Percentiles rank a stretch among this genome's conserved stretches.
phyloP scores from a whole-genome alignment of 2,888 invertebrate genomes.

The Cacoxenus indagator region DNA sequence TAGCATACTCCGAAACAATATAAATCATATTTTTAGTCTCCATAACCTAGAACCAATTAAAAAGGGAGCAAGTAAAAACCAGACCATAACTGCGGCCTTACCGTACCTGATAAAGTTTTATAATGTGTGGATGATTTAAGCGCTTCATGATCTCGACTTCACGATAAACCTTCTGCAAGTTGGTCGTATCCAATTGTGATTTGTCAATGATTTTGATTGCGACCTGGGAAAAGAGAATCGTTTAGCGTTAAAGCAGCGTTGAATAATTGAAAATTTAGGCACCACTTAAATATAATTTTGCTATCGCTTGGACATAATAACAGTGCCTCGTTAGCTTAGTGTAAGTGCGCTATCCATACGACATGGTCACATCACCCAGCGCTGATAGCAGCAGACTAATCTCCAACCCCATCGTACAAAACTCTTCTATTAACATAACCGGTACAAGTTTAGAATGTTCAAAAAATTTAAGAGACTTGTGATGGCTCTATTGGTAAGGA shows the following conservation, averaged over 20 bases:
- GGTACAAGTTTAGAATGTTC: too few species aligned
- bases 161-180: constrained; percentile 94
- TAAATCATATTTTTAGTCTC: constrained; percentile 98
- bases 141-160: constrained; percentile 98
- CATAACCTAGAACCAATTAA: constrained; percentile 87
- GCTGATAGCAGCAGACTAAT: too few species aligned
- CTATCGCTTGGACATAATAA: too few species aligned
- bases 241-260: background rate
- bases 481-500: too few species aligned
- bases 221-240: constrained; percentile 78
- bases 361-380: too few species aligned
- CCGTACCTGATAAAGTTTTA: constrained; percentile 92
- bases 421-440: too few species aligned
- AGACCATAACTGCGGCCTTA: background rate
- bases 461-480: too few species aligned
- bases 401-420: too few species aligned
- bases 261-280: too few species aligned
- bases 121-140: constrained; percentile 97
- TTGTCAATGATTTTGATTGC: constrained; percentile 98
- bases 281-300: too few species aligned
- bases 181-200: constrained; percentile 89
- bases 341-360: too few species aligned
- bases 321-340: too few species aligned
- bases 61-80: constrained; percentile 8
- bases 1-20: constrained; percentile 97